Evolutionary conservation across 2,888 invertebrate species (phyloP), one percentile per base, ranked within the genome.

Genomic region (Hyles lineata): DNA sequence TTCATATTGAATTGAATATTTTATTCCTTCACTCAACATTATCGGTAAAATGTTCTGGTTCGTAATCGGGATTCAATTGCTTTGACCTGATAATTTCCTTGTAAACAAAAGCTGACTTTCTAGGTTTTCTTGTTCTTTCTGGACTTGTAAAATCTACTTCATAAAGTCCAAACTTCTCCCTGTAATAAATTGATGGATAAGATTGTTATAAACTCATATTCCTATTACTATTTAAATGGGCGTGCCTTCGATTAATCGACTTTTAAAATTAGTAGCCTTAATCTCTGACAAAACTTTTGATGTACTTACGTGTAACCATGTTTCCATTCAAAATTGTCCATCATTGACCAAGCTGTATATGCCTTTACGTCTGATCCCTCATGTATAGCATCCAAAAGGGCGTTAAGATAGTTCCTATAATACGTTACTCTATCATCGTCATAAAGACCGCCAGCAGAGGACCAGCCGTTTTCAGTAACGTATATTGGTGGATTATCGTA

Each of bases 281-380:
- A 21, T 6, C n/a, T n/a, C 15, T 17, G 21, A 62, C 9, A 8
- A 76, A 62, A 63, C 67, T 43, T 1, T 9, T 58, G 70, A 72
- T 58, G 23, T 72, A 86, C 94, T 92, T 84, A 95, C 94, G 86
- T 90, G 81, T 95, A 96, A 52, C 96, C 96, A 61, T 82, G 79
- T 19, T 85, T 85, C 96, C 96, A 96, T 84, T 96, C 96, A 79
- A 96, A 96, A 79, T 95, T 96, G 79, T 97, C 97, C 82, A 96
- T 92, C 7, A 97, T 85, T 50, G 96, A 96, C 96, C 96, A 96
- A 0, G 92, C 94, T 0, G 95, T 92, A 80, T 96, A 96, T 0
- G 95, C 96, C 74, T 79, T 85, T 0, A 96, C 83, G 77, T 95
- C 88, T 73, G 93, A 95, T 0, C 93, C 94, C 8, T 95, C 92